Conservation (phyloP, 2,888 invertebrate species). For the Hemaris fuciformis region DNA sequence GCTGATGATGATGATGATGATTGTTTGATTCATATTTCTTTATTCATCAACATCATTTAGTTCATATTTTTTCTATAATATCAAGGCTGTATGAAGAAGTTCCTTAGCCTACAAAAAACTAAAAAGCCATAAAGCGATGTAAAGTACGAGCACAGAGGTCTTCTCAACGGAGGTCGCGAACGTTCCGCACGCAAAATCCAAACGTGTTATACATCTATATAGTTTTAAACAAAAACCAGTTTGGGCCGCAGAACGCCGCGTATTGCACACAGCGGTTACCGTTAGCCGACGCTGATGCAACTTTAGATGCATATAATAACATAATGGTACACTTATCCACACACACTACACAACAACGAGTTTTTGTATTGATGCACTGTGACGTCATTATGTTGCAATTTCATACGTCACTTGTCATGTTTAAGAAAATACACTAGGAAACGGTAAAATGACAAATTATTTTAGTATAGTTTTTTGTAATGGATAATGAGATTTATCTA, state of each 20-base stretch:
- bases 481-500: too few species aligned
- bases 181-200: conserved; percentile 20
- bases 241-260: conserved; percentile 50
- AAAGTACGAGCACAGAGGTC: conserved; percentile 3
- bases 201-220: conserved; percentile 42
- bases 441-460: neutral
- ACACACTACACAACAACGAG: neutral
- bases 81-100: neutral
- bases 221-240: conserved; percentile 56
- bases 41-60: too few species aligned
- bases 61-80: too few species aligned
- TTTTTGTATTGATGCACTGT: neutral
- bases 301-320: conserved; percentile 76
- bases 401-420: neutral
- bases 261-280: conserved; percentile 65
- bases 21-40: too few species aligned
- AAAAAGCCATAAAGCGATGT: conserved; percentile 31
- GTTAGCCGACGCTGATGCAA: conserved; percentile 75
- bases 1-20: too few species aligned
- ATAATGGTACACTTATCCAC: conserved; percentile 68
- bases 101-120: conserved; percentile 1
- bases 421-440: neutral
- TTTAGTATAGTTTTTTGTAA: neutral
- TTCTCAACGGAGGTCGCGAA: conserved; percentile 2
- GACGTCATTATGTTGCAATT: neutral